These are phyloP conservation scores for Peribatodes rhomboidaria DNA, from an alignment of 2,888 invertebrate genomes.

Conservation along the genomic window DNA sequence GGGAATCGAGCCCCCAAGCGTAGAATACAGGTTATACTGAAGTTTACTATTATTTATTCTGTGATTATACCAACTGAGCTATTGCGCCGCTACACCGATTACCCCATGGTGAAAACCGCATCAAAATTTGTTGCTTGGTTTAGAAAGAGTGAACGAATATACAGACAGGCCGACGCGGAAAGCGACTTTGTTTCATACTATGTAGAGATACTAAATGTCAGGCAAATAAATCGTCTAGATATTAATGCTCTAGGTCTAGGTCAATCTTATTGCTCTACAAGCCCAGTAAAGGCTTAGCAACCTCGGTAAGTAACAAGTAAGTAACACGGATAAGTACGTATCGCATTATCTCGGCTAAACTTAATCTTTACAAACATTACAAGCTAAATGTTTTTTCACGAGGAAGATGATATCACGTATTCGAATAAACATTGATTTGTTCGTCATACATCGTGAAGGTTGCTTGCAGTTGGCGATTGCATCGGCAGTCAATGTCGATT, in stretches of 20 bases:
- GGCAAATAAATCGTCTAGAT: neutral
- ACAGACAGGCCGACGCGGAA: too few species aligned
- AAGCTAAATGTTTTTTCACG: slow-evolving; percentile 37
- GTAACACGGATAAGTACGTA: neutral
- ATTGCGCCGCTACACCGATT: too few species aligned
- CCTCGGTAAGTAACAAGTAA: neutral
- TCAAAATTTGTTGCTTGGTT: too few species aligned
- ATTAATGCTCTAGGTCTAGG: neutral
- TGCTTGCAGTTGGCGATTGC: slow-evolving; percentile 48
- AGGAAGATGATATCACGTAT: slow-evolving; percentile 51
- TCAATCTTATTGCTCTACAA: neutral
- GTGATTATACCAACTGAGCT: too few species aligned
- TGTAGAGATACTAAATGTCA: too few species aligned
- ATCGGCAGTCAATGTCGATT: slow-evolving; percentile 48
- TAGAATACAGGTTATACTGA: too few species aligned
- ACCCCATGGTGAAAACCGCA: too few species aligned
- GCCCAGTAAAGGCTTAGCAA: neutral
- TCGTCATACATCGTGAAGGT: slow-evolving; percentile 44
- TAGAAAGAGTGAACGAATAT: too few species aligned
- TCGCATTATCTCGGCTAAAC: neutral
- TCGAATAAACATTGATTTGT: slow-evolving; percentile 46
- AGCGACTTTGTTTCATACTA: too few species aligned
- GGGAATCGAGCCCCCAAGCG: too few species aligned
- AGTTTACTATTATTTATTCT: too few species aligned
- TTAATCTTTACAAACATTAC: slow-evolving; percentile 14